Evolutionary conservation across 2,888 invertebrate species (phyloP), one percentile per base, ranked within the genome.

Genomic region (Pemphredon lugubris): DNA sequence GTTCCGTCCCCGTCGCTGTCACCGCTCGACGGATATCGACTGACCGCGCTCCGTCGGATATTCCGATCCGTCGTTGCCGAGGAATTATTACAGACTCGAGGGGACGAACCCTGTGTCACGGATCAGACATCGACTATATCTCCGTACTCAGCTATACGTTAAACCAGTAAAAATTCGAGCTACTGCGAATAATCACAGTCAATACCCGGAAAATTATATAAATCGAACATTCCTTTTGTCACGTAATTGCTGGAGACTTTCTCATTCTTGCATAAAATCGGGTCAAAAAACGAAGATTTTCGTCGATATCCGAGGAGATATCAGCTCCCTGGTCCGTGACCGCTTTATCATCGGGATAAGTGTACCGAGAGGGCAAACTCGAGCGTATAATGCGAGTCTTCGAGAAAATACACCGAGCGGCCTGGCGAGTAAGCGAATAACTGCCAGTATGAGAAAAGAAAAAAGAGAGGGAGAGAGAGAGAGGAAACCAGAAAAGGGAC

Each of bases 321-420:
- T 79, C 79, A 67, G 61, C 73, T 73, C 65, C 63, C 23, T 59
- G 57, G 70, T 70, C 65, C 60, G 30, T 45, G 63, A 59, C 63
- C 73, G 65, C 67, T 79, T 79, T 79, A 79, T 79, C 79, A 75
- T 79, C 60, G 51, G 59, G 57, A 51, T 64, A 75, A 79, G 64
- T 55, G 61, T 67, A 61, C 66, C 70, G 57, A 63, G 57, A 60
- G 73, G 50, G 77, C 63, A 69, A 74, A 73, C 71, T 69, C 79
- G 51, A 68, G 58, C 73, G 73, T 64, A 73, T 80, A 78, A 80
- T 74, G 74, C 63, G 57, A 55, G 55, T 67, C 61, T 78, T 66
- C 60, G 67, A 72, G 78, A 68, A 76, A 76, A 78, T 79, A 73
- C 66, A 69, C 57, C 72, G 47, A 58, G 26, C 39, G 32, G 32